These are phyloP conservation scores for Notodonta ziczac DNA, from an alignment of 2,888 invertebrate species.

Conservation along the genomic window DNA sequence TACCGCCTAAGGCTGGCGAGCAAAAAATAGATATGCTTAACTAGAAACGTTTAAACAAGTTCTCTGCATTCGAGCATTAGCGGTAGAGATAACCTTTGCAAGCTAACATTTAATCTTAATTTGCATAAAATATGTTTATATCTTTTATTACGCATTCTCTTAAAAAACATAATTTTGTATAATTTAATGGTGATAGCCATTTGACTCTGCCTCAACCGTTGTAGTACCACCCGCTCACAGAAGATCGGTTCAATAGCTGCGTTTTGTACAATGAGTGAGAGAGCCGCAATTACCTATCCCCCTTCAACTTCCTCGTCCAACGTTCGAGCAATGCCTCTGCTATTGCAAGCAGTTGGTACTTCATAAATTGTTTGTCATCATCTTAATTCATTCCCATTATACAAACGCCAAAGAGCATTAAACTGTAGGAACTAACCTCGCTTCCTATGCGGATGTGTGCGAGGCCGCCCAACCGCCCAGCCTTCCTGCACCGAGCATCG, in stretches of 20 bases:
- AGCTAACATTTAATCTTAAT: neutral
- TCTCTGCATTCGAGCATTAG: constrained; percentile 31
- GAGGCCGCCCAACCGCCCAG: constrained; percentile 52
- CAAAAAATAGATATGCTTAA: constrained; percentile 48
- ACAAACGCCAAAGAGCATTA: constrained; percentile 42
- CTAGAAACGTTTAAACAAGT: constrained; percentile 34
- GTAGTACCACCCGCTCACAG: too few species aligned
- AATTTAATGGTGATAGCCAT: neutral
- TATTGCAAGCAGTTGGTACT: too few species aligned
- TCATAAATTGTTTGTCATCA: constrained; percentile 20
- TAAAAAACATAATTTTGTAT: neutral
- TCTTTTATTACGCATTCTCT: constrained; percentile 16
- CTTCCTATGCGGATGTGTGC: constrained; percentile 62
- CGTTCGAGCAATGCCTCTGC: too few species aligned
- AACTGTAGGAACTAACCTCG: constrained; percentile 54
- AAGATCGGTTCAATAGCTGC: too few species aligned
- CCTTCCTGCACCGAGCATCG: constrained; percentile 56
- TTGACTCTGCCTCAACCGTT: too few species aligned
- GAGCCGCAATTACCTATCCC: too few species aligned
- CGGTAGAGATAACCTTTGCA: neutral
- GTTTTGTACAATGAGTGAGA: too few species aligned
- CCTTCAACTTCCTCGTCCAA: too few species aligned
- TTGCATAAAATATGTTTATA: neutral
- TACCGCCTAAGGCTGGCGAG: constrained; percentile 53
- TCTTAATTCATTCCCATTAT: constrained; percentile 24